phyloP scores from a whole-genome alignment of 2,888 invertebrate species.

The Yponomeuta malinellus region DNA sequence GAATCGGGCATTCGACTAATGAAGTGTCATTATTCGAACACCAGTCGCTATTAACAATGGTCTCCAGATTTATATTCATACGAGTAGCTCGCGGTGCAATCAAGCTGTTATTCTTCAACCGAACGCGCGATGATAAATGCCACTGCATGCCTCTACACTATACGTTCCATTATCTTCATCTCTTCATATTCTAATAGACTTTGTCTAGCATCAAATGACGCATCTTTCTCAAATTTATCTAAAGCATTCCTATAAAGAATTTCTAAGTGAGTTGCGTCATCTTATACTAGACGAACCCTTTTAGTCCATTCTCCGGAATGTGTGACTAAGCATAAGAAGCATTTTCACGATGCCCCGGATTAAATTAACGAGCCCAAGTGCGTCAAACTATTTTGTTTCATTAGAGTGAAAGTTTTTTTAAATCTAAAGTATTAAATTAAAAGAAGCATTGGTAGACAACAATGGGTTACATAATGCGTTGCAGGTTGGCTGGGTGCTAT shows the following conservation, averaged over 20 bases:
- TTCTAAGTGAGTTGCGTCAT: neutral
- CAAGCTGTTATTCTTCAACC: constrained; percentile 15
- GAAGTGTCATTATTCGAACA: constrained; percentile 13
- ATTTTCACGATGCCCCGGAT: constrained; percentile 2
- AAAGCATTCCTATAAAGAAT: neutral
- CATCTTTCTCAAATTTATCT: neutral
- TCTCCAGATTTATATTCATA: constrained; percentile 13
- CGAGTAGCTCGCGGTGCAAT: constrained; percentile 6
- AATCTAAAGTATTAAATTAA: constrained; percentile 6
- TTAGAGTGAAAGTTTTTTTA: constrained; percentile 9
- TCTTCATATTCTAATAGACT: constrained; percentile 13
- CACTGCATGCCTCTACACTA: neutral
- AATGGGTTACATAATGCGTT: constrained; percentile 15
- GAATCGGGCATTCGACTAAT: constrained; percentile 7
- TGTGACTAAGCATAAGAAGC: constrained; percentile 2
- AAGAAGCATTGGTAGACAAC: constrained; percentile 14
- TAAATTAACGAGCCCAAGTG: constrained; percentile 5
- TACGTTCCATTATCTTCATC: constrained; percentile 1
- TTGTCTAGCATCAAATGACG: neutral
- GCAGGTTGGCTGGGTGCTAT: constrained; percentile 15
- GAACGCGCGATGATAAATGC: constrained; percentile 12
- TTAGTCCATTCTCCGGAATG: neutral
- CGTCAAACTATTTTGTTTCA: constrained; percentile 2
- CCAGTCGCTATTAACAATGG: constrained; percentile 10
- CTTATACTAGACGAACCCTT: neutral